Conservation (phyloP, 2,113 vertebrate species). For the Urocolius indicus region DNA sequence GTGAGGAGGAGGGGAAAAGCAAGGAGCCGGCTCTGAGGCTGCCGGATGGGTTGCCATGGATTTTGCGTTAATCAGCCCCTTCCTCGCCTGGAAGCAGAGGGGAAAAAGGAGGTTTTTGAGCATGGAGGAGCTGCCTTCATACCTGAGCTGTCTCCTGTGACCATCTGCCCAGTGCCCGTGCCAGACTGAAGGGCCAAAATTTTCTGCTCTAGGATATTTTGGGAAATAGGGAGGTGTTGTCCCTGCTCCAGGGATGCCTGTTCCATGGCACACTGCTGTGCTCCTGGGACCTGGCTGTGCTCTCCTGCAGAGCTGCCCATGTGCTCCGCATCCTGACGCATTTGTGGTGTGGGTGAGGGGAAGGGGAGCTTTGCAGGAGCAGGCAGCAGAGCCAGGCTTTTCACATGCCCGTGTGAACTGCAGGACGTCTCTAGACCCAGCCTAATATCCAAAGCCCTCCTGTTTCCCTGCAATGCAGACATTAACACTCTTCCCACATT, state of each 20-base stretch:
- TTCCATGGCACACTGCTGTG: not conserved
- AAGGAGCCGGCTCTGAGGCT: not conserved
- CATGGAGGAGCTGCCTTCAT: not conserved
- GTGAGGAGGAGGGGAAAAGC: not conserved
- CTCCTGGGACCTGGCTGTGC: not conserved
- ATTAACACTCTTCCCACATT: not conserved
- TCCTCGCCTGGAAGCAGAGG: not conserved
- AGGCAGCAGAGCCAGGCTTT: rapidly evolving
- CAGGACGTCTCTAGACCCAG: not conserved
- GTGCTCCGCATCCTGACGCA: rapidly evolving
- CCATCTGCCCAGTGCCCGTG: not conserved
- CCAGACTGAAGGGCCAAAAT: not conserved
- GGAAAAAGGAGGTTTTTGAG: not conserved
- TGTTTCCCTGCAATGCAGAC: not conserved
- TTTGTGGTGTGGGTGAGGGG: not conserved
- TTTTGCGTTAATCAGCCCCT: constrained; percentile 19
- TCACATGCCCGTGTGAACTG: rapidly evolving
- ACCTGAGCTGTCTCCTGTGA: not conserved
- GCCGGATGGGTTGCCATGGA: constrained; percentile 57
- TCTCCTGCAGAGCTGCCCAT: not conserved
- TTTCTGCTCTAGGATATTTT: rapidly evolving
- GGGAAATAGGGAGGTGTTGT: not conserved
- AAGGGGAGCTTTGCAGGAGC: not conserved
- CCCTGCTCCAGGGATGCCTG: not conserved
- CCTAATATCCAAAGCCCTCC: not conserved